These are phyloP conservation scores for Dicyrtoma fusca DNA, from an alignment of 2,888 invertebrate genomes.

Conservation along the genomic window DNA sequence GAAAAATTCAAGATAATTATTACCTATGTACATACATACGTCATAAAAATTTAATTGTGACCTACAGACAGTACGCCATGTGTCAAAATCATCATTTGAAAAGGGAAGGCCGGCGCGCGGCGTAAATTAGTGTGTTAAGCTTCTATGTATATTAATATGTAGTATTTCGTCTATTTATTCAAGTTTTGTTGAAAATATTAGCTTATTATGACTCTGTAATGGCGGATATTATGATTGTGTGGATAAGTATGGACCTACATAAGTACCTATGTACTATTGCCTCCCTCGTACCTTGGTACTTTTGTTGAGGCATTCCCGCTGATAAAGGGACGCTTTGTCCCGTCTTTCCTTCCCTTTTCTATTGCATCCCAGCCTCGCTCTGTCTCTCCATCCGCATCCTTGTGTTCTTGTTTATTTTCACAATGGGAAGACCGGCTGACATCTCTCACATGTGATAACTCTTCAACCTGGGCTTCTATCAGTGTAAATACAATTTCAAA, in stretches of 20 bases:
- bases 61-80: too few relatives aligned
- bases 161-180: slow-evolving; percentile 3
- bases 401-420: slow-evolving; percentile 21
- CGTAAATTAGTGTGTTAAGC: too few relatives aligned
- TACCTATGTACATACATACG: too few relatives aligned
- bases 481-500: too few relatives aligned
- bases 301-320: not conserved
- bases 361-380: not conserved
- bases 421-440: slow-evolving; percentile 20
- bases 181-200: slow-evolving; percentile 8
- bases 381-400: not conserved
- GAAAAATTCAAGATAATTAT: too few relatives aligned
- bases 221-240: slow-evolving; percentile 2
- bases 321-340: not conserved
- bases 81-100: too few relatives aligned
- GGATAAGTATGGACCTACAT: too few relatives aligned
- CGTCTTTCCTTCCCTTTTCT: not conserved
- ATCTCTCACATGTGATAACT: slow-evolving; percentile 22
- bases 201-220: slow-evolving; percentile 27
- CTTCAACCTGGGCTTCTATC: not conserved
- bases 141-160: too few relatives aligned
- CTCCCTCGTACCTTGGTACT: not conserved
- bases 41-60: too few relatives aligned
- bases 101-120: too few relatives aligned
- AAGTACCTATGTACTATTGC: not conserved